phyloP scores from a whole-genome alignment of 92 coral and sea anemone species.

The Siderastrea radians region DNA sequence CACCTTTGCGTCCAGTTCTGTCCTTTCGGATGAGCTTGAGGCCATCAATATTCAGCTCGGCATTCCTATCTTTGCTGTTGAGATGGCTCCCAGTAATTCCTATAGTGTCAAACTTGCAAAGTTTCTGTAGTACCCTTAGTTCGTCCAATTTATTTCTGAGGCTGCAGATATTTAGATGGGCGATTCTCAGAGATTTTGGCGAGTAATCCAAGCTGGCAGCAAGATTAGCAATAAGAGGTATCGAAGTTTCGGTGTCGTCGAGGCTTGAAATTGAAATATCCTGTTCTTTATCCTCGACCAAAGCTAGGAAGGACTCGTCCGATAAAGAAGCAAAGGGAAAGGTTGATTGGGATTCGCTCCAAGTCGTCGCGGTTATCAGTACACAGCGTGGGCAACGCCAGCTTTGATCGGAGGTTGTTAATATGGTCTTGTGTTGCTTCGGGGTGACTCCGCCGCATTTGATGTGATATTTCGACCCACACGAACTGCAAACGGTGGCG shows the following conservation, averaged over 20 bases:
- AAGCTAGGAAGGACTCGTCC: not conserved
- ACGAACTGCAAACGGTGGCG: not conserved
- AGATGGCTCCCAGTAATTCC: constrained; percentile 21
- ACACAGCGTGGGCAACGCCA: constrained; percentile 1
- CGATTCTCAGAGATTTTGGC: not conserved
- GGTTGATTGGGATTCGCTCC: too few relatives aligned
- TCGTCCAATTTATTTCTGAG: constrained; percentile 19
- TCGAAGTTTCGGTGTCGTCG: not conserved
- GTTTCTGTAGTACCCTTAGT: constrained; percentile 2
- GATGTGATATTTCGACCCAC: not conserved
- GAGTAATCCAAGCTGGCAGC: not conserved
- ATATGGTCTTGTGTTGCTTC: constrained; percentile 19
- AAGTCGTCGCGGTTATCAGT: too few relatives aligned
- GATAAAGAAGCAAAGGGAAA: not conserved
- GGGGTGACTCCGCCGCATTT: constrained; percentile 15
- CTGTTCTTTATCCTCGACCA: not conserved
- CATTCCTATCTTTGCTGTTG: not conserved
- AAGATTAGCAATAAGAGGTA: not conserved
- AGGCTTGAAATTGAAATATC: not conserved
- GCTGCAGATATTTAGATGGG: constrained; percentile 13
- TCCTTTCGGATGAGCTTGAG: constrained; percentile 18
- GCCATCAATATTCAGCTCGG: constrained; percentile 5
- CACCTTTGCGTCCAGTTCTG: constrained; percentile 32
- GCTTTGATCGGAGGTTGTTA: not conserved
- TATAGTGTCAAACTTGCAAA: constrained; percentile 18